A percentile compares a stretch with the other conserved stretches of the same genome.
These are phyloP conservation scores for Heliconius ethilla DNA, from an alignment of 2,888 invertebrate genomes.

Conservation along the genomic window DNA sequence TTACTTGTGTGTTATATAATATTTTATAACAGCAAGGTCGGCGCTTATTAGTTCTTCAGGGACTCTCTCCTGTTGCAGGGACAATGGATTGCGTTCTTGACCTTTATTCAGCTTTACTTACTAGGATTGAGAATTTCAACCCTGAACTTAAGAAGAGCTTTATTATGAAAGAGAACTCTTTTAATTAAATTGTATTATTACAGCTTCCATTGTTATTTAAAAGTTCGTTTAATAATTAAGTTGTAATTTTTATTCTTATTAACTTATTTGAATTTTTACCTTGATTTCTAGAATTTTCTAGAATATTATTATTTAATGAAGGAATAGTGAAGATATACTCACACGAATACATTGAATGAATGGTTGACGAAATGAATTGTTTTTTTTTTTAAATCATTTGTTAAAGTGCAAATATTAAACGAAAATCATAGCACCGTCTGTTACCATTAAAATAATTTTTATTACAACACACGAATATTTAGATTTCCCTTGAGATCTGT, in stretches of 20 bases:
- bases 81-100: constrained; percentile 26
- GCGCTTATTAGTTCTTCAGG: constrained; percentile 35
- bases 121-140: constrained; percentile 21
- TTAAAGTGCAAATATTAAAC: background rate
- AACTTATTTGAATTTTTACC: background rate
- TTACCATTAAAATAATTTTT: constrained; percentile 12
- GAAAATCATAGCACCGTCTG: background rate
- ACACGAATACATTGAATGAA: background rate
- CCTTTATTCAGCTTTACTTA: constrained; percentile 16
- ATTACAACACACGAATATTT: constrained; percentile 32
- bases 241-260: background rate
- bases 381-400: background rate
- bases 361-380: no score
- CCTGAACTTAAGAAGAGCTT: constrained; percentile 7
- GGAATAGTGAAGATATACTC: background rate
- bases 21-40: constrained; percentile 40
- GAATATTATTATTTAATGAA: background rate
- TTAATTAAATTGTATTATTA: constrained; percentile 1
- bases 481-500: constrained; percentile 37
- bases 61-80: constrained; percentile 32
- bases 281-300: background rate
- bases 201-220: no score
- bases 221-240: no score
- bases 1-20: constrained; percentile 31
- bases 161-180: background rate